Evolutionary conservation across 2,888 invertebrate genomes (phyloP), one percentile per base, ranked within the genome.

Genomic region (Volucella inflata): DNA sequence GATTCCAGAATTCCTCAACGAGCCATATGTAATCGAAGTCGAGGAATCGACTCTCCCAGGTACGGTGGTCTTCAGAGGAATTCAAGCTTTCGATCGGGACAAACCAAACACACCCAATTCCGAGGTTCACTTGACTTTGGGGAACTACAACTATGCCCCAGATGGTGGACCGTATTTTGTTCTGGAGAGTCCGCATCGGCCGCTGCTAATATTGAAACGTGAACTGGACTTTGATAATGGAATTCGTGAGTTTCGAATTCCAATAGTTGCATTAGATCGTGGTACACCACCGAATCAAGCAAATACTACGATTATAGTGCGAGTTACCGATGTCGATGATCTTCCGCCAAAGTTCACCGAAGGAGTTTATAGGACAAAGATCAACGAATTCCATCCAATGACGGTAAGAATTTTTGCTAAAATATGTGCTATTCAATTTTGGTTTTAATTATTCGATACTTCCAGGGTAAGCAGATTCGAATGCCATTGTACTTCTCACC

Each of bases 31-130:
- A 65, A 93, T 97, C 8, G 94, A 95, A 51, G 96, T 97, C 16
- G 96, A 97, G 88, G 97, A 97, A 91, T 93, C 96, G 17, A 96
- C 96, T 4, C 95, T 96, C 48, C 88, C 90, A 0, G 97, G 97
- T 76, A 93, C 96, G 81, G 96, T 96, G 36, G 94, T 97, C 87
- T 97, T 96, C 91, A 94, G 96, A 87, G 96, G 96, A 12, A 96
- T 97, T 87, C 94, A 94, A 65, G 97, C 97, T 0, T 94, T 95
- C 59, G 97, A 97, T 92, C 94, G 95, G 6, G 97, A 97, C 91
- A 97, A 97, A 91, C 97, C 97, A 0, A 97, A 97, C 92, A 97
- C 96, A 0, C 97, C 96, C 0, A 97, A 97, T 92, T 97, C 97
- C 0, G 97, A 97, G 88, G 94, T 97, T 30, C 96, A 96, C 89